Base-by-base conservation (phyloP, 2,797 vertebrate genomes). In the Halcyon leucocephala region DNA sequence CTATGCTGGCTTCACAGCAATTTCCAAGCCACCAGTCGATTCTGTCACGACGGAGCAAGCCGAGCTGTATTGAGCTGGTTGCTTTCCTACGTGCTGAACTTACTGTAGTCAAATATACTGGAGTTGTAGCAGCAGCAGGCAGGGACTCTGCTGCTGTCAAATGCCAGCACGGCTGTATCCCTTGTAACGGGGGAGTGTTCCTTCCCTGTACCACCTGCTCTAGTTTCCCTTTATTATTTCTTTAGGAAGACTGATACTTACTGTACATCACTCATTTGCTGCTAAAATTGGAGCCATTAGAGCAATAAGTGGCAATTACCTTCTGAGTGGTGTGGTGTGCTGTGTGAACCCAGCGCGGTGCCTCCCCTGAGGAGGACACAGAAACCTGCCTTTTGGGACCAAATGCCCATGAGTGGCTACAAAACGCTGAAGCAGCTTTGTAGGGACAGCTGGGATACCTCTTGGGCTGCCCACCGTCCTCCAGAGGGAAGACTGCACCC, bases 151-250 rank as follows among this genome's bases (percentile, higher is more conserved):
- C 89, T 83, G 89, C 96, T 96, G 58, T 94, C 88, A 89, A 61
- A 80, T 18, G 39, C 83, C 77, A 77, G 66, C 70, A 44, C 6
- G 7, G 67, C 76, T 46, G 28, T 44, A 74, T 88, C 90, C 94
- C 51, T 0, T 17, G 54, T 44, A 39, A 76, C 3, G 9, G 28
- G 33, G 60, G 86, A 82, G 77, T 78, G 93, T 61, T 91, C 90
- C 74, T 74, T 90, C 89, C 82, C 94, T 74, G 76, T 18, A 64
- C 89, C 2, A 14, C 14, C 5, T 79, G 89, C 93, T 97, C 91
- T 79, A 83, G 69, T 91, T 97, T 97, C 91, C 95, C 94, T 80
- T 91, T 97, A 97, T 96, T 95, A 87, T 93, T 95, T 93, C 92
- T 97, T 96, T 97, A 95, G 94, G 97, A 96, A 94, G 91, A 60